phyloP scores from a whole-genome alignment of 2,113 vertebrate genomes.

The Pseudopodoces humilis region DNA sequence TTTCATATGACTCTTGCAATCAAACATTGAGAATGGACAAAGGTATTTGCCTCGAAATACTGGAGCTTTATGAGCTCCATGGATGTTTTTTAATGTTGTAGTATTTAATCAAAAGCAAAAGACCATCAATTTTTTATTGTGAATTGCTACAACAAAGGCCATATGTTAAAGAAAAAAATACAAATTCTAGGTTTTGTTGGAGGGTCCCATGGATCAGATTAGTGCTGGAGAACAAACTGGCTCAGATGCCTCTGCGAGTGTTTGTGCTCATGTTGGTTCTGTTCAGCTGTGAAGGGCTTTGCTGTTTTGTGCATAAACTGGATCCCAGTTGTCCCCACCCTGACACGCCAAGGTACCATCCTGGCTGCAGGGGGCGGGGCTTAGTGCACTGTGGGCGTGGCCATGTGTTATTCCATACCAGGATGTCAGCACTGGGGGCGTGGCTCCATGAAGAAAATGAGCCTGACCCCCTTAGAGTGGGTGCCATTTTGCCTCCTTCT shows the following conservation, averaged over 20 bases:
- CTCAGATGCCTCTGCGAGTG: neutral
- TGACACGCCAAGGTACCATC: fast-evolving
- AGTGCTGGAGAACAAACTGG: neutral
- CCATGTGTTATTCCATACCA: fast-evolving
- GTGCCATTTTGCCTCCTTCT: fast-evolving
- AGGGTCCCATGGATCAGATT: neutral
- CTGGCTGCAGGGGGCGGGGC: fast-evolving
- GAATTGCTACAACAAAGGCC: neutral
- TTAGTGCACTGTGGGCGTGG: fast-evolving
- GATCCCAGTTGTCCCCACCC: fast-evolving
- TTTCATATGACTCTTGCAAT: neutral
- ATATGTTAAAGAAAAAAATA: neutral
- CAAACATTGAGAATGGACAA: neutral
- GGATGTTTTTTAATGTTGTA: neutral
- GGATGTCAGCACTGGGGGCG: fast-evolving
- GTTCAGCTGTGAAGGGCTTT: neutral
- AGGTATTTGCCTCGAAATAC: neutral
- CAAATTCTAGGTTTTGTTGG: neutral
- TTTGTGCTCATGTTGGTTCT: neutral
- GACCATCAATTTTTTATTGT: neutral
- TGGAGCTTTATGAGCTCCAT: neutral
- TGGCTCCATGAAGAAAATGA: fast-evolving
- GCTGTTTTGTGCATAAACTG: neutral
- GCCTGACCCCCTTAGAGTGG: fast-evolving
- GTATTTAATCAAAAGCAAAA: neutral